Percentiles rank a stretch among this genome's conserved stretches.
Conservation (phyloP, 2,797 vertebrate species). For the Pseudomugil gertrudae region DNA sequence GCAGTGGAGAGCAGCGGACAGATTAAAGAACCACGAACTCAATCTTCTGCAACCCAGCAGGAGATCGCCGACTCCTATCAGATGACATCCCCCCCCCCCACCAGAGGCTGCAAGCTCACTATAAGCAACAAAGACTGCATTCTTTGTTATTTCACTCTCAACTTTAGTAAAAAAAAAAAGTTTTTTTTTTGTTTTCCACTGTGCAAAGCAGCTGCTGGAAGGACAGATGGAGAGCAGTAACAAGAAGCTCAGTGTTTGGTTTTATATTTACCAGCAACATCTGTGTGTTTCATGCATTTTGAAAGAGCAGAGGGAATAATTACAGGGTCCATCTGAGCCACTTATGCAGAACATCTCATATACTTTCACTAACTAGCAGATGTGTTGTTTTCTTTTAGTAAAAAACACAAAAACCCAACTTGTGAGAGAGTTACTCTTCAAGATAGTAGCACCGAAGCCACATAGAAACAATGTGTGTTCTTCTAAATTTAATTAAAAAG, state of each 20-base stretch:
- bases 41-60: conserved; percentile 52
- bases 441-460: not conserved
- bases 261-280: not conserved
- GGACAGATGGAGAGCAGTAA: conserved; percentile 49
- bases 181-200: not conserved
- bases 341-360: not conserved
- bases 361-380: conserved; percentile 29
- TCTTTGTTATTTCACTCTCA: not conserved
- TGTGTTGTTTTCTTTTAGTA: not conserved
- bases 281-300: conserved; percentile 18
- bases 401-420: not conserved
- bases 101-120: not conserved
- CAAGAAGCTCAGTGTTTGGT: not conserved
- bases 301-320: not conserved
- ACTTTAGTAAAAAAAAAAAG: not conserved
- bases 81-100: conserved; percentile 37
- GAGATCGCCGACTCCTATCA: conserved; percentile 56
- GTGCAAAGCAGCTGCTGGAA: conserved; percentile 40
- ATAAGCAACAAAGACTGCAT: conserved; percentile 27
- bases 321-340: conserved; percentile 1
- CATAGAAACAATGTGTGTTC: not conserved
- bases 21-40: conserved; percentile 47
- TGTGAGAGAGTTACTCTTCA: not conserved
- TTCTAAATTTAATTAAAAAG: not conserved
- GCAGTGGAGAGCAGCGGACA: conserved; percentile 1